These are phyloP conservation scores for Hydra vulgaris DNA, from an alignment of 30 jellyfish, hydroid and myxozoan genomes.

Conservation along the genomic window DNA sequence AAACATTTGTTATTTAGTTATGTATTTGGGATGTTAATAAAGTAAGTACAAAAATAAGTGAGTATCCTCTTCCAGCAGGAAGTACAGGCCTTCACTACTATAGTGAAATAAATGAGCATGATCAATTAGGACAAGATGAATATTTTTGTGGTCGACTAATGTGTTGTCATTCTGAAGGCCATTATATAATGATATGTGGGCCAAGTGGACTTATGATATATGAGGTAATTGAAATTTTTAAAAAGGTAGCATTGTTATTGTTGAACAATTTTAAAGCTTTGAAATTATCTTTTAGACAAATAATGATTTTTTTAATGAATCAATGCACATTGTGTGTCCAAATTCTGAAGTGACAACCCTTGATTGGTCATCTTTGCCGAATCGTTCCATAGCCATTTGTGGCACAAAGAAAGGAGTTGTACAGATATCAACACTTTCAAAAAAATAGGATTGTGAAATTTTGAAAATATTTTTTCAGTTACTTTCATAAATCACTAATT, in stretches of 20 bases:
- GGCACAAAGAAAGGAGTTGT: constrained; percentile 71
- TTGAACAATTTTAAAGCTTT: neutral
- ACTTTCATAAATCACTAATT: no score
- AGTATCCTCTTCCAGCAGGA: constrained; percentile 44
- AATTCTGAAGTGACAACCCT: constrained; percentile 44
- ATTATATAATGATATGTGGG: constrained; percentile 66
- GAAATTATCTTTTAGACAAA: no score
- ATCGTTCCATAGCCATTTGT: constrained; percentile 68
- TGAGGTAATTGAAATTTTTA: constrained; percentile 27
- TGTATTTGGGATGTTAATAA: constrained; percentile 82
- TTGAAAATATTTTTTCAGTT: no score
- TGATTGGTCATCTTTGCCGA: constrained; percentile 95
- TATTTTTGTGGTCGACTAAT: constrained; percentile 66
- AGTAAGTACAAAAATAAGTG: constrained; percentile 75
- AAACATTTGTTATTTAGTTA: constrained; percentile 46
- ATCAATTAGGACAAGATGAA: neutral
- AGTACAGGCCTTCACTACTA: constrained; percentile 41
- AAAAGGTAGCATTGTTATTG: neutral
- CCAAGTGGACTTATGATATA: constrained; percentile 44
- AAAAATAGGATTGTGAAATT: constrained; percentile 19
- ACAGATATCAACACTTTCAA: constrained; percentile 58
- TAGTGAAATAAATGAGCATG: constrained; percentile 6
- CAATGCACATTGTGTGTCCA: constrained; percentile 58
- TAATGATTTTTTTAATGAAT: constrained; percentile 23
- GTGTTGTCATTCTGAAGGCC: constrained; percentile 79